Base-by-base conservation (phyloP, 1,140 invertebrate genomes). In the Lysiphlebus fabarum region DNA sequence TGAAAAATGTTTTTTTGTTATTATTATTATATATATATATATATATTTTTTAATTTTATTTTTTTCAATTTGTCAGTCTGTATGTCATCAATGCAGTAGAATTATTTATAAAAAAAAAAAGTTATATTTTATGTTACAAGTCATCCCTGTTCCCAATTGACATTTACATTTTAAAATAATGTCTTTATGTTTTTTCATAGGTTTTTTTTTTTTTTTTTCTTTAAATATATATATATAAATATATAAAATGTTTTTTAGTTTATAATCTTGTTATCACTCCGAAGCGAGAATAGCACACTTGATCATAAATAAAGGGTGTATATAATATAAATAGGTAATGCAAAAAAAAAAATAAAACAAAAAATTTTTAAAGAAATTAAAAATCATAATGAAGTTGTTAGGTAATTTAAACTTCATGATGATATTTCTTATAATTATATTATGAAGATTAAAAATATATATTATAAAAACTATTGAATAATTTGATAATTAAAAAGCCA, bases 101-200 rank as follows among this genome's bases (percentile, higher is more conserved):
- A 11, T 11, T 36, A 34, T 38, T 36, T n/a, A 36, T 1, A 17
- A 17, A 17, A 17, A 17, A 17, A 17, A 17, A 17, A 17, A 17
- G 3, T 1, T 17, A 17, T 17, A 17, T 17, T 17, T 17, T 17
- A 17, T 17, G 17, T 17, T 36, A 36, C 49, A 51, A 51, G 49
- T 51, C 49, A 51, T 51, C 36, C 49, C 38, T 36, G 49, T 38
- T 51, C 49, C n/a, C 33, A 51, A 51, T 51, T 34, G 36, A n/a
- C 7, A 8, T 38, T 26, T 1, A 47, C 44, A 47, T 47, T 47
- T 26, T 12, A 47, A 26, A 6, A 12, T 26, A 47, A 51, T 51
- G 34, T 38, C 38, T 4, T 51, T 51, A 33, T 51, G 8, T 37
- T 51, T 51, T 37, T 10, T 11, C 17, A 17, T 38, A 38, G 38